These are phyloP conservation scores for Bombyx mandarina DNA, from an alignment of 1,140 invertebrate species.

Conservation along the genomic window DNA sequence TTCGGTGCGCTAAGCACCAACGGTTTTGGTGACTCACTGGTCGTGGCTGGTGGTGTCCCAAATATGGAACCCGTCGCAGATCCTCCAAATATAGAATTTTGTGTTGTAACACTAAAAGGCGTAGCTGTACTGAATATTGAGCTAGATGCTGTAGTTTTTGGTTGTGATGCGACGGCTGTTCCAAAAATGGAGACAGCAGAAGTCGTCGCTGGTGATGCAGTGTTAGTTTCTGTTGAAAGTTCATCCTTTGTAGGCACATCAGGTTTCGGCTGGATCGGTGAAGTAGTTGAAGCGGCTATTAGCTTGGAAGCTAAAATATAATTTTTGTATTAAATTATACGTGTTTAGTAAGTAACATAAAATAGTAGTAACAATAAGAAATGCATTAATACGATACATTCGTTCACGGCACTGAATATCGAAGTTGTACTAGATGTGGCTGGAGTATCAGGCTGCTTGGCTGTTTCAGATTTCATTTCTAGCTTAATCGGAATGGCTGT, in stretches of 20 bases:
- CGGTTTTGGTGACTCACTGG: constrained; percentile 10
- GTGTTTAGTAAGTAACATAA: too few species aligned
- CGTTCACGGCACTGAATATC: too few species aligned
- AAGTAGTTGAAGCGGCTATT: too few species aligned
- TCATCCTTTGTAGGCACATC: constrained; percentile 3
- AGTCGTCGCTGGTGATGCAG: constrained; percentile 7
- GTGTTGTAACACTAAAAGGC: constrained; percentile 15
- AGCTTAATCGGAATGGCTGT: too few species aligned
- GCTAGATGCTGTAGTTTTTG: constrained; percentile 15
- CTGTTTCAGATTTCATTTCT: too few species aligned
- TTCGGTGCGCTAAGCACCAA: constrained; percentile 18
- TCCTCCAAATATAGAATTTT: constrained; percentile 14
- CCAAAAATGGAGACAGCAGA: constrained; percentile 36
- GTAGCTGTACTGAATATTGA: constrained; percentile 19
- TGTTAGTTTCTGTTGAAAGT: neutral
- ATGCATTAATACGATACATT: too few species aligned
- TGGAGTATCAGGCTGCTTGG: too few species aligned
- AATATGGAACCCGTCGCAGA: constrained; percentile 9
- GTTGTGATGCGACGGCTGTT: constrained; percentile 24
- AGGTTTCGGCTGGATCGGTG: too few species aligned
- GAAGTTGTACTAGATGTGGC: too few species aligned
- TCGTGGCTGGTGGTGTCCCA: constrained; percentile 18
- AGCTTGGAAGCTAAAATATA: too few species aligned
- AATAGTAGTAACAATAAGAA: too few species aligned
- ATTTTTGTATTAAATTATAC: too few species aligned